Conservation (phyloP, 2,888 invertebrate genomes). For the Metalampra italica region DNA sequence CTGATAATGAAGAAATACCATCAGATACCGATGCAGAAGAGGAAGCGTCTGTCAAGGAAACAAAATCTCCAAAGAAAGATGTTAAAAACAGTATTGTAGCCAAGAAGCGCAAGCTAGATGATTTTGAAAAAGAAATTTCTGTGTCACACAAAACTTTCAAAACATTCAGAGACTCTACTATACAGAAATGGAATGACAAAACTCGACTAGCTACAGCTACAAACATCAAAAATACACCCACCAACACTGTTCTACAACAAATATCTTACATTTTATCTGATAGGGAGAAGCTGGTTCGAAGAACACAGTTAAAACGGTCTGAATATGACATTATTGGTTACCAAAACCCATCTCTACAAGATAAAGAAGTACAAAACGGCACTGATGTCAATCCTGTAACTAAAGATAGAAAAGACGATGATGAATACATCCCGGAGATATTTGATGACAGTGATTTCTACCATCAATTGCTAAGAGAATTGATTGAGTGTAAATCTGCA, state of each 20-base stretch:
- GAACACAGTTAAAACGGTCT: conserved; percentile 89
- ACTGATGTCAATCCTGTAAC: conserved; percentile 31
- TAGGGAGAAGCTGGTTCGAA: conserved; percentile 84
- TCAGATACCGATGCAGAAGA: conserved; percentile 78
- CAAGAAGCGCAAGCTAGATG: conserved; percentile 76
- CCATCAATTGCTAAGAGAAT: conserved; percentile 92
- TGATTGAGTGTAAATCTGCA: conserved; percentile 94
- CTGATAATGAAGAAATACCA: conserved; percentile 82
- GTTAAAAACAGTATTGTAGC: conserved; percentile 20
- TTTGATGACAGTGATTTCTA: conserved; percentile 99
- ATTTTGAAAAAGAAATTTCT: conserved; percentile 79
- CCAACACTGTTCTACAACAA: conserved; percentile 85
- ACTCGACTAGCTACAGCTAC: conserved; percentile 85
- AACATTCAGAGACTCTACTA: conserved; percentile 85
- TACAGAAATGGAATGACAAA: conserved; percentile 97
- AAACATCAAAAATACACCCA: conserved; percentile 79
- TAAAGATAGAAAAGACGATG: conserved; percentile 58
- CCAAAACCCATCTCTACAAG: conserved; percentile 26
- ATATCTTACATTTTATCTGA: conserved; percentile 92
- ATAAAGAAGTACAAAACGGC: conserved; percentile 25
- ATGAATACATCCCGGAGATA: conserved; percentile 87
- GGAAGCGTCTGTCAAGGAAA: conserved; percentile 30
- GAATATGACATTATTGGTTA: conserved; percentile 85
- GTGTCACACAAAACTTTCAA: conserved; percentile 80
- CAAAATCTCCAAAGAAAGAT: conserved; percentile 12